A percentile compares a stretch with the other conserved stretches of the same genome.
Conservation (phyloP, 1,140 invertebrate genomes). For the Drosophila equinoxialis region DNA sequence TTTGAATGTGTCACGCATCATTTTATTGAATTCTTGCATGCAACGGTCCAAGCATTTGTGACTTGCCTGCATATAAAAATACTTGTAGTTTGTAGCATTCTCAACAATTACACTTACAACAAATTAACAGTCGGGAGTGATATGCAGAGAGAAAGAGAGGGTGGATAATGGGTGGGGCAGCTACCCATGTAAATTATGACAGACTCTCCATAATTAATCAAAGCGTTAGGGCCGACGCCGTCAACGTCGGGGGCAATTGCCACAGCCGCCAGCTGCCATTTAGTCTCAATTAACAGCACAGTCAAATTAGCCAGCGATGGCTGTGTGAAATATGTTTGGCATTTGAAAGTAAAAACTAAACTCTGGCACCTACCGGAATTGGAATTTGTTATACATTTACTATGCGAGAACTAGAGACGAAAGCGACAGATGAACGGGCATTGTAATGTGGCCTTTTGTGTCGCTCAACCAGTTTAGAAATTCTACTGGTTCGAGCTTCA, state of each 20-base stretch:
- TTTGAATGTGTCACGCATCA: constrained; percentile 11
- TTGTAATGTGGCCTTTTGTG: constrained; percentile 49
- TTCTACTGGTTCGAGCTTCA: constrained; percentile 51
- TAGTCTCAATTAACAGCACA: constrained; percentile 9
- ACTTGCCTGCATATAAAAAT: constrained; percentile 19
- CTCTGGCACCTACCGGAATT: constrained; percentile 69
- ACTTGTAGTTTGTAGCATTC: neutral
- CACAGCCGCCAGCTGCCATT: constrained; percentile 30
- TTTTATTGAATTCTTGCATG: constrained; percentile 67
- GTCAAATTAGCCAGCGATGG: constrained; percentile 6
- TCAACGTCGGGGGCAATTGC: constrained; percentile 74
- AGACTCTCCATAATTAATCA: constrained; percentile 76
- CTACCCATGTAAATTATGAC: constrained; percentile 71
- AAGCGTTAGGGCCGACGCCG: constrained; percentile 68
- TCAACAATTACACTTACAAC: constrained; percentile 41
- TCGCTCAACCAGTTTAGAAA: constrained; percentile 74
- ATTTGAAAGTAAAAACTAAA: constrained; percentile 75
- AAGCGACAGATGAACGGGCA: constrained; percentile 12
- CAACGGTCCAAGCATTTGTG: constrained; percentile 22
- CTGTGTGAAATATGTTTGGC: constrained; percentile 53
- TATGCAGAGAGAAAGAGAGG: neutral
- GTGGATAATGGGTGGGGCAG: neutral
- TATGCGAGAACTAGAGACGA: constrained; percentile 9
- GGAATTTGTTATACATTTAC: constrained; percentile 66
- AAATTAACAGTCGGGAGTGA: constrained; percentile 49